These are phyloP conservation scores for Leptinotarsa haldemani DNA, from an alignment of 2,888 invertebrate species.

Conservation along the genomic window DNA sequence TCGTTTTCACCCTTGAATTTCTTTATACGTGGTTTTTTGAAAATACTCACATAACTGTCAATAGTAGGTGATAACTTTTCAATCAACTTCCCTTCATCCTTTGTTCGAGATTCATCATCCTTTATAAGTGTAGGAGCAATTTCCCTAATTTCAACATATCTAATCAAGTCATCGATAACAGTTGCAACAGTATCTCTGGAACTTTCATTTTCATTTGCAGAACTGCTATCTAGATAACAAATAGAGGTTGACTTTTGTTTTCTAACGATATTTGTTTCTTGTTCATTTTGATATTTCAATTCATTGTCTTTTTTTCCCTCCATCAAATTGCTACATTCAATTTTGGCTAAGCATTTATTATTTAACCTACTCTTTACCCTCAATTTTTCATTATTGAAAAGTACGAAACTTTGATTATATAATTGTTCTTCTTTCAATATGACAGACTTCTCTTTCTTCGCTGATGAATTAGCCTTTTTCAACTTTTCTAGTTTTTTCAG, in stretches of 20 bases:
- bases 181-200: conserved; percentile 35
- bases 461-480: not conserved
- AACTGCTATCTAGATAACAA: not conserved
- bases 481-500: conserved; percentile 38
- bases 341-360: conserved; percentile 44
- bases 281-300: conserved; percentile 71
- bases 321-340: conserved; percentile 63
- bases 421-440: conserved; percentile 10
- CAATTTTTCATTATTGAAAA: conserved; percentile 51
- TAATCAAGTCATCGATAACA: conserved; percentile 69
- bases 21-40: conserved; percentile 42
- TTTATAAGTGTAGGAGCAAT: conserved; percentile 69
- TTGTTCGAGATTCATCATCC: conserved; percentile 56
- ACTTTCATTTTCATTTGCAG: conserved; percentile 20
- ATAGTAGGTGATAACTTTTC: conserved; percentile 40
- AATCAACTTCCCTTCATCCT: conserved; percentile 46
- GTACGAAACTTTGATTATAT: conserved; percentile 46
- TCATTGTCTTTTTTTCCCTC: conserved; percentile 65
- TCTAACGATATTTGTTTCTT: conserved; percentile 69
- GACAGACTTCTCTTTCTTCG: not conserved
- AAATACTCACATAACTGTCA: conserved; percentile 35
- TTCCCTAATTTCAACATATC: conserved; percentile 72
- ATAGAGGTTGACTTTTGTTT: conserved; percentile 33
- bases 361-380: conserved; percentile 45
- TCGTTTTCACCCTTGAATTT: conserved; percentile 62